These are phyloP conservation scores for Apodemus speciosus DNA, from an alignment of 2,113 vertebrate species.

Conservation along the genomic window DNA sequence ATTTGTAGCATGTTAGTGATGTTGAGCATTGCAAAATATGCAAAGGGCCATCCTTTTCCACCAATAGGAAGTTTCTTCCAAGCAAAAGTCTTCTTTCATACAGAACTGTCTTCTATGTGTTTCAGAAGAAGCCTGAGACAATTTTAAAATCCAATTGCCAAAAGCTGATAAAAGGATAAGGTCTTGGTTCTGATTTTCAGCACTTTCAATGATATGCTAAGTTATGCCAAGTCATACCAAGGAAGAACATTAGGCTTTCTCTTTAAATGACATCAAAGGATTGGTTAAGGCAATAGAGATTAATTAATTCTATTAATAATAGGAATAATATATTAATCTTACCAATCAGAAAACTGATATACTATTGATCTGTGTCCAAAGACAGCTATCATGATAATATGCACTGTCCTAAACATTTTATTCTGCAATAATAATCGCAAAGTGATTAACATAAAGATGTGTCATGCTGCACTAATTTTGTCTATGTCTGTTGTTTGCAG, in stretches of 20 bases:
- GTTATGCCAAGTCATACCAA: constrained; percentile 76
- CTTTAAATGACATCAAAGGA: constrained; percentile 61
- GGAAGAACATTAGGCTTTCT: constrained; percentile 65
- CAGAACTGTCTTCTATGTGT: constrained; percentile 51
- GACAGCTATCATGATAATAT: constrained; percentile 66
- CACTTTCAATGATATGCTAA: constrained; percentile 57
- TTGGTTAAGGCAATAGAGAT: constrained; percentile 61
- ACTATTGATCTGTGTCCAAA: constrained; percentile 76
- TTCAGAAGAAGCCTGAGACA: constrained; percentile 44
- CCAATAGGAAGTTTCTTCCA: constrained; percentile 49
- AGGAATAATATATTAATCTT: constrained; percentile 70
- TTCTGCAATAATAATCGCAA: constrained; percentile 56
- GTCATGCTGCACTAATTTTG: neutral
- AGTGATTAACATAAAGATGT: constrained; percentile 47
- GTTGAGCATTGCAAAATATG: constrained; percentile 65
- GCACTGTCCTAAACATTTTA: constrained; percentile 56
- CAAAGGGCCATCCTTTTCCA: constrained; percentile 3
- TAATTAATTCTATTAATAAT: constrained; percentile 78
- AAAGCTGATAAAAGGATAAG: constrained; percentile 69
- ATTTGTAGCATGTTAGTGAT: constrained; percentile 38
- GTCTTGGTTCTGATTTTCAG: constrained; percentile 64
- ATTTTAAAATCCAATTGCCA: constrained; percentile 59
- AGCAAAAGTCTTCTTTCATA: constrained; percentile 49
- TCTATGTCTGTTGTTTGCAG: neutral
- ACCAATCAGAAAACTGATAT: constrained; percentile 66